Evolutionary conservation across 2,113 vertebrate species (phyloP).

Genomic region (Chlamydotis undulata): DNA sequence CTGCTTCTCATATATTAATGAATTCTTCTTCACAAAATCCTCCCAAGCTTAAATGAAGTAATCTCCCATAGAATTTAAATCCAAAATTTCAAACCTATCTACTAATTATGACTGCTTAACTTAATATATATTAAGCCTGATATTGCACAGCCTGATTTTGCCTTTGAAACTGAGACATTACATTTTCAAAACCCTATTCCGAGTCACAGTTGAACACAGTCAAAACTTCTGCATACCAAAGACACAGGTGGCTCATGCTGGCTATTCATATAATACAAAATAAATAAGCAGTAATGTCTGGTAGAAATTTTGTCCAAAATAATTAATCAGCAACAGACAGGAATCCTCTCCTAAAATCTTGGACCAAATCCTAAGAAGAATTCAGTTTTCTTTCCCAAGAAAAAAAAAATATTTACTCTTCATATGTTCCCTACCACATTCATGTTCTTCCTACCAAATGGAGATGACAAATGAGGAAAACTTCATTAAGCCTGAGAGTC

Average conservation of each 20-base stretch:
- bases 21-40: background rate
- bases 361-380: background rate
- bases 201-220: background rate
- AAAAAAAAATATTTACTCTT: background rate
- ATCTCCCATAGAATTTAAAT: background rate
- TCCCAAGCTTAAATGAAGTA: background rate
- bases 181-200: background rate
- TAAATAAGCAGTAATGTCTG: background rate
- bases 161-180: background rate
- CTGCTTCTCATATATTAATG: background rate
- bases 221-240: background rate
- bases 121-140: background rate
- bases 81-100: background rate
- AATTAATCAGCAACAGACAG: background rate
- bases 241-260: background rate
- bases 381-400: background rate
- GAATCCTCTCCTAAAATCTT: background rate
- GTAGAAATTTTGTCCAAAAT: background rate
- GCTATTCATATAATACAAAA: background rate
- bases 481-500: background rate
- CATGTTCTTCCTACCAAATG: background rate
- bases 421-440: background rate
- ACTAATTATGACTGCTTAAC: background rate
- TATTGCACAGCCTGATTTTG: background rate
- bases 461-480: background rate